Conservation (phyloP, 2,797 vertebrate genomes). For the Lithobates sylvaticus region DNA sequence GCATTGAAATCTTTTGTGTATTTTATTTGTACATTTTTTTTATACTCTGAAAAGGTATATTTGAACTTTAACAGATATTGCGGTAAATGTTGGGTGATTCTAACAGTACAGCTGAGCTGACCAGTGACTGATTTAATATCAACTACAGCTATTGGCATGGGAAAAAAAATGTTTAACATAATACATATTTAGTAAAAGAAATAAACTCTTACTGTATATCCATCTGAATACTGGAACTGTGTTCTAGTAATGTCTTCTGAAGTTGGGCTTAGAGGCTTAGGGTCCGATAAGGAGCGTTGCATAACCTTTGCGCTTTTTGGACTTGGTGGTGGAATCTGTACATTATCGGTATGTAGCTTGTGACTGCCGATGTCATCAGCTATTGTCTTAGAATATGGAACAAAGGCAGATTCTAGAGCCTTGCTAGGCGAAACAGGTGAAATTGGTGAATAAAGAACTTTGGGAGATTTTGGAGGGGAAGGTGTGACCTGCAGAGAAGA, state of each 20-base stretch:
- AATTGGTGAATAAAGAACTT: slow-evolving; percentile 91
- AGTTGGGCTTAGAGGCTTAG: slow-evolving; percentile 92
- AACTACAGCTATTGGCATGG: too few relatives aligned
- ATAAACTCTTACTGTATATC: slow-evolving; percentile 88
- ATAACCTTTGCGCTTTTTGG: slow-evolving; percentile 90
- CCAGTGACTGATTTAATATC: too few relatives aligned
- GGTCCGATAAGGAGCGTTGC: slow-evolving; percentile 94
- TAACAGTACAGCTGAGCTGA: too few relatives aligned
- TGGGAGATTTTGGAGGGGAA: slow-evolving; percentile 91
- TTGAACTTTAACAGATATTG: too few relatives aligned
- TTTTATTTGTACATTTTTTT: too few relatives aligned
- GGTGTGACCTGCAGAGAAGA: slow-evolving; percentile 80
- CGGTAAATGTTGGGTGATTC: too few relatives aligned
- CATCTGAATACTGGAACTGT: slow-evolving; percentile 91
- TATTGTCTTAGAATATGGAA: slow-evolving; percentile 91
- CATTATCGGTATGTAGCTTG: slow-evolving; percentile 88
- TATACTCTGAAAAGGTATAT: too few relatives aligned
- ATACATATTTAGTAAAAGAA: slow-evolving; percentile 9
- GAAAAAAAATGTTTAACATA: background rate
- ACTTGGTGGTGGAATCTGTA: slow-evolving; percentile 86
- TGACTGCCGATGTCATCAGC: slow-evolving; percentile 86
- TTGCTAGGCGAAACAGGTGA: slow-evolving; percentile 92
- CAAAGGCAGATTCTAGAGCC: slow-evolving; percentile 86
- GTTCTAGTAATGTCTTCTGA: slow-evolving; percentile 89
- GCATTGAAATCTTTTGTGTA: too few relatives aligned